Evolutionary conservation across 2,113 vertebrate genomes (phyloP), one percentile per base, ranked within the genome.

Genomic region (Mesitornis unicolor): DNA sequence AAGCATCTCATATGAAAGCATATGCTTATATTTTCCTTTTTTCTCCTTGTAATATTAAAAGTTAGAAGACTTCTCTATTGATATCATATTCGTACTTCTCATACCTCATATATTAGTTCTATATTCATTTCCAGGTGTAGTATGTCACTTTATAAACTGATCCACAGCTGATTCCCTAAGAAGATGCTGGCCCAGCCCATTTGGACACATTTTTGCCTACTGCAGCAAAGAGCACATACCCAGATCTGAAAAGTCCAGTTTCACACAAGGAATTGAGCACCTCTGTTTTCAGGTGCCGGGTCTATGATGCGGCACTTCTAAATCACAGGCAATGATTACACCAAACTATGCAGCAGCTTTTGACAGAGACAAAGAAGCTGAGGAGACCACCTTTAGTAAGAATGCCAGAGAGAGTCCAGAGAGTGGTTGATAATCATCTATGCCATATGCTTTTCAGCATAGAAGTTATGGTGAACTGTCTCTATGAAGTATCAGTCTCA

Each of bases 211-310:
- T 28, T 51, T 54, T 60, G 6, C 17, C 20, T 33, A 9, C 25
- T 7, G 79, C 31, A 73, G 11, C 20, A 42, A 51, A 73, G 38
- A 13, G 26, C 6, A 2, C 10, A 35, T 45, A 69, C 14, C 7
- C 20, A 35, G n/a, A 33, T 26, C 36, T 79, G 45, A 69, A 47
- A 89, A 61, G 17, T 13, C 25, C 13, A 65, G n/a, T 45, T 86
- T 38, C 29, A 29, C 11, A 45, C 2, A 21, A 16, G 29, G 47
- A 61, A 61, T 51, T 22, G 22, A 48, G 15, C 19, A 38, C 26
- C 11, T 0, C 0, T 48, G 45, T 51, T 85, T 88, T 60, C 65
- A 67, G 51, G 36, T 1, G 1, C 26, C 36, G 11, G 10, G 22
- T 65, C 17, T 48, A 2, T 18, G 15, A 53, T 10, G 7, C 57